Evolutionary conservation across 2,797 vertebrate species (phyloP), one percentile per base, ranked within the genome.

Genomic region (Pangasius larnaudii): DNA sequence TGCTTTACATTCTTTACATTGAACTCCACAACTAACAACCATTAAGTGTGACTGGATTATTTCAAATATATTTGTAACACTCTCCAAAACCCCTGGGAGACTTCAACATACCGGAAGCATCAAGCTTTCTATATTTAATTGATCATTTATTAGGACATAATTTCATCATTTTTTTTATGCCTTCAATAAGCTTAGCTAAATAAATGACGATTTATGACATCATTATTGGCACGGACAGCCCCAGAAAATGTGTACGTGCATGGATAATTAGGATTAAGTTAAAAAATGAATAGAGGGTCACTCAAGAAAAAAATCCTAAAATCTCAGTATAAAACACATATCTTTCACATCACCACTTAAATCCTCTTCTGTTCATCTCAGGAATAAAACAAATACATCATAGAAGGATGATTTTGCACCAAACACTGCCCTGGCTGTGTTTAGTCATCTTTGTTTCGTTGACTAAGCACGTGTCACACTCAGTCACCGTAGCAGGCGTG

Each of bases 341-440:
- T 24, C 53, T 39, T 59, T 81, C 5, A 81, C 36, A 10, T 63
- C 6, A 82, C 2, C 22, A 81, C 61, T 42, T 46, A 82, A 46
- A 42, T 56, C 49, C 0, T 63, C 9, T 72, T n/a, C 36, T 53
- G 9, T 72, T 61, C 4, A 46, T 39, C 58, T 56, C 84, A 89
- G 78, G 78, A 75, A 51, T 49, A 78, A 24, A 27, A 2, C 16
- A 71, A 67, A n/a, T 59, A 3, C 63, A 27, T 24, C n/a, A 58
- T 19, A 79, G 71, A 75, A 84, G 36, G 33, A 82, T 86, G 88
- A 11, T 5, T 19, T 30, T 27, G 42, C 2, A 0, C 7, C 49
- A 27, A 42, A 18, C 33, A 16, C n/a, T 49, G 14, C 2, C 27
- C 33, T 88, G 88, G 88, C 42, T 53, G 67, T 65, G 69, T 75